Evolutionary conservation across 2,113 vertebrate species (phyloP), one percentile per base, ranked within the genome.

Genomic region (Hiodon tergisus): DNA sequence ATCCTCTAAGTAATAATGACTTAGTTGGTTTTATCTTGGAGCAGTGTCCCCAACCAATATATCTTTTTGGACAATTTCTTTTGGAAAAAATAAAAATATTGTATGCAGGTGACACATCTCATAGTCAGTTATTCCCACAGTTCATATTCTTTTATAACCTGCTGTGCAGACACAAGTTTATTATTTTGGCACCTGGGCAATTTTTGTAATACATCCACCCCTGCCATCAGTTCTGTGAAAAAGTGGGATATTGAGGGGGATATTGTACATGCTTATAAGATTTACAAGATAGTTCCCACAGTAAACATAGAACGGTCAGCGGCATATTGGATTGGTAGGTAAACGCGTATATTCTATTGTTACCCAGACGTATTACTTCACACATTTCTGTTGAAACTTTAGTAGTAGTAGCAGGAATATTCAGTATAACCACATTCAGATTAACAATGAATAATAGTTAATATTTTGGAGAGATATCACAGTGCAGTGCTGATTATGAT

Each of bases 121-220:
- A 87, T 82, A 82, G 83, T 76, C 82, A 87, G 86, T 86, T 89
- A 88, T 89, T 89, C 87, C 88, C 88, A 86, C 84, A 87, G 87
- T 88, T 87, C 88, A 89, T 89, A 89, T 87, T 87, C 87, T 89
- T 88, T 90, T 86, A 89, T 86, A 87, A 88, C 86, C 86, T 75
- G 84, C 89, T 87, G 87, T 82, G 84, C 80, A 67, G 76, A 80
- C 85, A 81, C 81, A 84, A 87, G 85, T 83, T 89, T 86, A 90
- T 87, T 88, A 88, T 88, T 89, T 90, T 89, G 88, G 87, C 86
- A 88, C 85, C 82, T 85, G 85, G 86, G 87, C 88, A 89, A 88
- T 88, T 79, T 81, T 85, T 83, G 81, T 81, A 79, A 81, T 76
- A 81, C 85, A 86, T 83, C 85, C 84, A 83, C 73, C 83, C 75